Base-by-base conservation (phyloP, 2,888 invertebrate species). In the Antitype chi region DNA sequence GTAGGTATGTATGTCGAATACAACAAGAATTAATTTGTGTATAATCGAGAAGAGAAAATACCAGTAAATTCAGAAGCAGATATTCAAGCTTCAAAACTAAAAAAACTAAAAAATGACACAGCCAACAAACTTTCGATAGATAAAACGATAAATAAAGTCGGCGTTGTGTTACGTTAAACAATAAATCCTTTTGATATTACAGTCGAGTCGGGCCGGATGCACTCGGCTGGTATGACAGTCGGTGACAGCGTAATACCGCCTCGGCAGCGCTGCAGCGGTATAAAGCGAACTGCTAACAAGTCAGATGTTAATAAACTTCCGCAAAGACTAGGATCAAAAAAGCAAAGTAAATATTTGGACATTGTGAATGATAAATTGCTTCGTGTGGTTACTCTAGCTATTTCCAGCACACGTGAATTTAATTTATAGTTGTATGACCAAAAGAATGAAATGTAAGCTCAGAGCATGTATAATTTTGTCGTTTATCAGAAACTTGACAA, bases 141-240 rank as follows among this genome's bases (percentile, higher is more conserved):
- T 77, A 74, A 83, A 88, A 85, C 74, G 82, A 82, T 76, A 84
- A 84, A 84, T 76, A 79, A 83, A 85, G 70, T 78, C 66, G 2
- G 64, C 55, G 76, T 73, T 82, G 82, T 72, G 69, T 85, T 81
- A 81, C 80, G 80, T 85, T 68, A 82, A 89, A 88, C 86, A 88
- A 87, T 89, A 92, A 91, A 89, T 90, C 88, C 88, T 86, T 84
- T 85, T 84, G 87, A 88, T 89, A 89, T 85, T 89, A 89, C 87
- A 78, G 82, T 87, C 78, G 78, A 84, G 78, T 75, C 77, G 71
- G 59, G 74, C 72, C 68, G 83, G 80, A 85, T 85, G 89, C 85
- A 86, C 77, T 80, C 70, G 59, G 76, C 38, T 62, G 70, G 73
- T 74, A 82, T 83, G 89, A 85, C 89, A 88, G 88, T 76, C 71